phyloP scores from a whole-genome alignment of 2,888 invertebrate species.

The Furcula furcula region DNA sequence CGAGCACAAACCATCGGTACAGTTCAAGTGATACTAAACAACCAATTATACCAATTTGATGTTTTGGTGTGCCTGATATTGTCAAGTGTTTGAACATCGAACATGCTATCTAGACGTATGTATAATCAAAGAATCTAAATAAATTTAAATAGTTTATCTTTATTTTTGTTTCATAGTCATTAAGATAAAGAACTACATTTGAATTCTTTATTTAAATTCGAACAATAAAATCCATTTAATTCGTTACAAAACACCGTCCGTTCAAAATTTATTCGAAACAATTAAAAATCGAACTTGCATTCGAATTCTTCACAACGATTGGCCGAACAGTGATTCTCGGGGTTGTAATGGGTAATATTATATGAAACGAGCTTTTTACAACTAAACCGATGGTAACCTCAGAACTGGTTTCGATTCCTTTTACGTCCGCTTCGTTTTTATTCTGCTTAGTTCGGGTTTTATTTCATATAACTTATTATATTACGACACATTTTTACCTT shows the following conservation, averaged over 20 bases:
- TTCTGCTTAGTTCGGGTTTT: constrained; percentile 67
- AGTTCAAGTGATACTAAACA: too few species aligned
- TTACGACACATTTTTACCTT: constrained; percentile 56
- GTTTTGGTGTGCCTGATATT: too few species aligned
- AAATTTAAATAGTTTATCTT: too few species aligned
- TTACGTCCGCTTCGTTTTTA: constrained; percentile 68
- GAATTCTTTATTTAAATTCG: constrained; percentile 38
- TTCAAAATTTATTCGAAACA: constrained; percentile 62
- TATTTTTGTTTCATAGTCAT: too few species aligned
- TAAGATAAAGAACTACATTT: constrained; percentile 3
- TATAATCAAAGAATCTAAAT: too few species aligned
- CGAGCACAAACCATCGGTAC: too few species aligned
- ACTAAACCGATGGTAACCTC: constrained; percentile 63
- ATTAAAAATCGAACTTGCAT: constrained; percentile 73
- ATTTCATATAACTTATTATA: constrained; percentile 68
- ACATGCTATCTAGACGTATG: too few species aligned
- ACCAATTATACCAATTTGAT: too few species aligned
- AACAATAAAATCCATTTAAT: constrained; percentile 41
- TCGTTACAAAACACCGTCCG: constrained; percentile 53
- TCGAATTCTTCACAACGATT: constrained; percentile 64
- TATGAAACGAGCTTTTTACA: constrained; percentile 78
- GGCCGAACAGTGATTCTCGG: constrained; percentile 71
- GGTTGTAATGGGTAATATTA: constrained; percentile 79
- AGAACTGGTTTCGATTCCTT: constrained; percentile 72
- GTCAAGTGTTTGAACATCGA: too few species aligned